Evolutionary conservation across 1,140 invertebrate species (phyloP).

Genomic region (Calosoma granatense): DNA sequence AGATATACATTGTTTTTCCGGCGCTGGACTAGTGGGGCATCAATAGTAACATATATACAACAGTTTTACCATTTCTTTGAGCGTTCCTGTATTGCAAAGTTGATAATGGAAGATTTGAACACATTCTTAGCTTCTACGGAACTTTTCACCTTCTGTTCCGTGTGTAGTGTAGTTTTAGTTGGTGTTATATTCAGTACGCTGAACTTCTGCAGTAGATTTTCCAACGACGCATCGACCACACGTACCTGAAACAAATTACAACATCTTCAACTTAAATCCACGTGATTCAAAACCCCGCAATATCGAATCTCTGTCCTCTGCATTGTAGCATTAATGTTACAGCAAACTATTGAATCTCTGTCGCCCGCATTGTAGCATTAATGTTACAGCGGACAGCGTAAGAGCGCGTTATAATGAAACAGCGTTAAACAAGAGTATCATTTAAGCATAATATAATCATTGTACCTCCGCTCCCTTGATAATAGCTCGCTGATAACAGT

Average conservation of each 20-base stretch:
- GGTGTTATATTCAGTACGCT: slow-evolving; percentile 43
- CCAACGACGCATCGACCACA: slow-evolving; percentile 39
- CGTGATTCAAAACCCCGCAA: neutral
- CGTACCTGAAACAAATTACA: slow-evolving; percentile 34
- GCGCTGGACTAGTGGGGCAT: too few relatives aligned
- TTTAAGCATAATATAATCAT: slow-evolving; percentile 2
- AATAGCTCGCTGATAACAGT: slow-evolving; percentile 44
- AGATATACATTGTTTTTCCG: too few relatives aligned
- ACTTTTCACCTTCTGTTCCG: slow-evolving; percentile 19
- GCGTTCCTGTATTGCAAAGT: slow-evolving; percentile 40
- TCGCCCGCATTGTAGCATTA: too few relatives aligned
- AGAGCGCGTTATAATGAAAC: slow-evolving; percentile 2
- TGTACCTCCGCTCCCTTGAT: slow-evolving; percentile 42
- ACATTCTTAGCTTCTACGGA: slow-evolving; percentile 41
- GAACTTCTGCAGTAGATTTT: slow-evolving; percentile 44
- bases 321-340: too few relatives aligned
- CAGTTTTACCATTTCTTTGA: too few relatives aligned
- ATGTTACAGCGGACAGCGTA: too few relatives aligned
- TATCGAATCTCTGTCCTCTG: too few relatives aligned
- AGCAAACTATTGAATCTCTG: too few relatives aligned
- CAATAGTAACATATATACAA: too few relatives aligned
- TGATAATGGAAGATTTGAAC: slow-evolving; percentile 44
- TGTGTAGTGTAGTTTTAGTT: slow-evolving; percentile 11
- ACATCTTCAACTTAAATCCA: slow-evolving; percentile 11
- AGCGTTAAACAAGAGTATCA: slow-evolving; percentile 3